phyloP scores from a whole-genome alignment of 2,888 invertebrate species.

The Cecidostiba fungosa region DNA sequence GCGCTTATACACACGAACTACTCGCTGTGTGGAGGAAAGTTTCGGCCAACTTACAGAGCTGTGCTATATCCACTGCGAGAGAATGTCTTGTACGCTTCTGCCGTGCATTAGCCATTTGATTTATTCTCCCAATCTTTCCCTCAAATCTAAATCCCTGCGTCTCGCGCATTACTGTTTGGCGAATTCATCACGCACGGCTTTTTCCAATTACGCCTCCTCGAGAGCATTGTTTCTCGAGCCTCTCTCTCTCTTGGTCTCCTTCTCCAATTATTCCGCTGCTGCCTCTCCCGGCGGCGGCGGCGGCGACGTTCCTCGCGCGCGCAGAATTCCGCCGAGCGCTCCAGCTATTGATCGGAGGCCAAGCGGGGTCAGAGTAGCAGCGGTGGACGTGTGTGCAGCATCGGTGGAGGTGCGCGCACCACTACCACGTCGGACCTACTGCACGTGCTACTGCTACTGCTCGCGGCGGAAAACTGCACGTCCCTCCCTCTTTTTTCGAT shows the following conservation, averaged over 20 bases:
- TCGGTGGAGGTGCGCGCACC: constrained; percentile 34
- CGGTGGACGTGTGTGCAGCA: constrained; percentile 37
- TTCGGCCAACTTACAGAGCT: constrained; percentile 20
- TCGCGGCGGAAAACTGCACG: constrained; percentile 34
- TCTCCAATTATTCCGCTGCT: background rate
- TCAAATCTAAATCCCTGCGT: too few species aligned
- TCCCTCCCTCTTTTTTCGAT: constrained; percentile 4
- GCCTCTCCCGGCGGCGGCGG: background rate
- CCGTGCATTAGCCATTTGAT: too few species aligned
- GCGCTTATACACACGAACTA: constrained; percentile 18
- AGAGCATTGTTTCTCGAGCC: constrained; percentile 44
- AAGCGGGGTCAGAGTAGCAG: constrained; percentile 78
- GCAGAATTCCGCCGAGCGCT: constrained; percentile 65
- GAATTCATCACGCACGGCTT: constrained; percentile 53
- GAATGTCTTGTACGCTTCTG: too few species aligned
- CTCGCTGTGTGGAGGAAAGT: background rate
- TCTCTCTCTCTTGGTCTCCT: background rate
- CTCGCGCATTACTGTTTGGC: too few species aligned
- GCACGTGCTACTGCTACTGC: constrained; percentile 34
- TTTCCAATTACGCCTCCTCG: constrained; percentile 60
- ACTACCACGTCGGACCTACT: background rate
- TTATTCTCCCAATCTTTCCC: too few species aligned
- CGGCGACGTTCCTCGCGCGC: constrained; percentile 39
- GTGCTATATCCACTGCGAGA: too few species aligned
- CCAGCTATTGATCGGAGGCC: constrained; percentile 79